Evolutionary conservation across 2,888 invertebrate genomes (phyloP), one percentile per base, ranked within the genome.

Genomic region (Heteromyza rotundicornis): DNA sequence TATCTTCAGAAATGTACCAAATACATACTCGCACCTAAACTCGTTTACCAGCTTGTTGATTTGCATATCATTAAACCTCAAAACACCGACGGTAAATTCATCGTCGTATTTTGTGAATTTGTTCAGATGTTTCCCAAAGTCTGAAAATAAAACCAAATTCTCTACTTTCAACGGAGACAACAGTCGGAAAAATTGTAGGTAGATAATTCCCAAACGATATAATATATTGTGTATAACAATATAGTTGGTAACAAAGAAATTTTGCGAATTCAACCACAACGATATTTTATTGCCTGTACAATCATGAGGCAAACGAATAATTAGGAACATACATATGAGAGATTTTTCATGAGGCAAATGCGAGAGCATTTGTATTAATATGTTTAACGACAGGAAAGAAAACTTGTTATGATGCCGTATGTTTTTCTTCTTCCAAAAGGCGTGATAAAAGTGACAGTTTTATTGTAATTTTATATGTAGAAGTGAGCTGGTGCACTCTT

Each of bases 121-220:
- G n/a, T n/a, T n/a, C n/a, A n/a, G n/a, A n/a, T n/a, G n/a, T n/a
- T n/a, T n/a, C n/a, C 14, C 68, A 76, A 74, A 76, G 63, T 74
- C 69, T 69, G 69, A 68, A 66, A 75, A 66, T 73, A 52, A 70
- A 78, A 78, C 77, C 79, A 70, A 74, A 74, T 69, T 77, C 77
- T 78, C 69, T 74, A 78, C 80, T 78, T 79, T 74, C n/a, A n/a
- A 73, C 73, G 65, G 69, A 65, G 68, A 64, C 49, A 61, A 60
- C 57, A 63, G 63, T 7, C n/a, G 54, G 32, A 40, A 56, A 49
- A 8, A 32, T 2, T 40, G 27, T 14, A 50, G 44, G n/a, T n/a
- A n/a, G n/a, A n/a, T n/a, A n/a, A n/a, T n/a, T n/a, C 14, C 59
- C 22, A 14, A 50, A 12, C 19, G n/a, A n/a, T n/a, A n/a, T n/a